Evolutionary conservation across 2,888 invertebrate genomes (phyloP).

Genomic region (Leptopilina myrica): DNA sequence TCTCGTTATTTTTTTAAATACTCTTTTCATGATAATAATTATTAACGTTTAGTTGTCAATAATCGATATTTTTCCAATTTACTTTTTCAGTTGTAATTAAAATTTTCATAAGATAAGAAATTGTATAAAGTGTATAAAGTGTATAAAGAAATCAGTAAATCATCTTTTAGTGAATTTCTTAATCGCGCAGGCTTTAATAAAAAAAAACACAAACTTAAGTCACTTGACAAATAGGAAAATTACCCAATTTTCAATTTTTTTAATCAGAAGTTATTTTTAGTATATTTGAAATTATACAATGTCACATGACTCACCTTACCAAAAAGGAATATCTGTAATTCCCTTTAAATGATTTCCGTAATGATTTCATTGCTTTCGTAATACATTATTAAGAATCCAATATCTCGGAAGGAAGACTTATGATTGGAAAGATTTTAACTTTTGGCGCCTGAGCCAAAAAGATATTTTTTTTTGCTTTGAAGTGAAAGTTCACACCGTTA

Average conservation of each 20-base stretch:
- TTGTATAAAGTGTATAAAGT: not conserved
- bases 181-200: no score
- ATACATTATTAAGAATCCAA: constrained; percentile 14
- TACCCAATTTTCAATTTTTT: not conserved
- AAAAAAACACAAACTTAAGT: not conserved
- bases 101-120: not conserved
- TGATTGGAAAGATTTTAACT: constrained; percentile 47
- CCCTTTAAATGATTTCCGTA: constrained; percentile 33
- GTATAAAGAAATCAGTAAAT: no score
- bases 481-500: constrained; percentile 56
- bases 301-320: not conserved
- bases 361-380: constrained; percentile 28
- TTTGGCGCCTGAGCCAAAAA: constrained; percentile 45
- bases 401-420: constrained; percentile 26
- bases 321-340: constrained; percentile 31
- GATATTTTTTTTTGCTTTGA: constrained; percentile 51
- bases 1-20: not conserved
- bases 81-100: no score
- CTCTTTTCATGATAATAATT: not conserved
- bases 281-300: not conserved
- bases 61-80: not conserved
- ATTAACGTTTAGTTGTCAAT: not conserved
- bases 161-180: no score
- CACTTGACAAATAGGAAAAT: not conserved
- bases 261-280: constrained; percentile 1